These are phyloP conservation scores for Xyrichtys novacula DNA, from an alignment of 2,797 vertebrate genomes.

Conservation along the genomic window DNA sequence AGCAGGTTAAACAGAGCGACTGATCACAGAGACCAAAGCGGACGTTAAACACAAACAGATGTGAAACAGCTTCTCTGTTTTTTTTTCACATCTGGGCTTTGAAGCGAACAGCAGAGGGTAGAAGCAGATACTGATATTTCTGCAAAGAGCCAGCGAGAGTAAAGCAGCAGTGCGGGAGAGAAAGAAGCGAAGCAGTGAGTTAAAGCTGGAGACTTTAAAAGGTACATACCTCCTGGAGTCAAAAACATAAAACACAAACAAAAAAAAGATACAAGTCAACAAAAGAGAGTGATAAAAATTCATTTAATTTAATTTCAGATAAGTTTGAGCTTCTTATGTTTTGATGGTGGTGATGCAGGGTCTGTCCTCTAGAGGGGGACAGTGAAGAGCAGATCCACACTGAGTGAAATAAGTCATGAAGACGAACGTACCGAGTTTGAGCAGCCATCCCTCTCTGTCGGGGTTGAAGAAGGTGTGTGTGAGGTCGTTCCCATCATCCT, in stretches of 20 bases:
- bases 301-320: neutral
- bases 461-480: slow-evolving; percentile 98
- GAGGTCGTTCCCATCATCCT: slow-evolving; percentile 94
- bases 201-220: slow-evolving; percentile 35
- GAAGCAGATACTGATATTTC: slow-evolving; percentile 25
- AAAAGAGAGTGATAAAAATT: slow-evolving; percentile 5
- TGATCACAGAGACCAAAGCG: slow-evolving; percentile 11
- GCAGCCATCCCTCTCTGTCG: slow-evolving; percentile 95
- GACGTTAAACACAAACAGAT: slow-evolving; percentile 59
- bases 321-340: neutral
- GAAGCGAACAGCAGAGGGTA: slow-evolving; percentile 37
- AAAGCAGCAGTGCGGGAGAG: neutral
- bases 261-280: slow-evolving; percentile 89
- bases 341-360: neutral
- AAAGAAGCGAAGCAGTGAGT: slow-evolving; percentile 58
- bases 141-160: slow-evolving; percentile 67
- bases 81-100: slow-evolving; percentile 37
- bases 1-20: slow-evolving; percentile 35
- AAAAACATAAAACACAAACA: slow-evolving; percentile 91
- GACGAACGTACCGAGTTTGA: slow-evolving; percentile 90
- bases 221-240: slow-evolving; percentile 98
- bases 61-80: slow-evolving; percentile 15
- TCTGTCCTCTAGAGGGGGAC: slow-evolving; percentile 53
- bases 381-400: neutral
- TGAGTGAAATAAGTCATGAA: neutral